Conservation (phyloP, 2,888 invertebrate genomes). For the Metopia argyrocephala region DNA sequence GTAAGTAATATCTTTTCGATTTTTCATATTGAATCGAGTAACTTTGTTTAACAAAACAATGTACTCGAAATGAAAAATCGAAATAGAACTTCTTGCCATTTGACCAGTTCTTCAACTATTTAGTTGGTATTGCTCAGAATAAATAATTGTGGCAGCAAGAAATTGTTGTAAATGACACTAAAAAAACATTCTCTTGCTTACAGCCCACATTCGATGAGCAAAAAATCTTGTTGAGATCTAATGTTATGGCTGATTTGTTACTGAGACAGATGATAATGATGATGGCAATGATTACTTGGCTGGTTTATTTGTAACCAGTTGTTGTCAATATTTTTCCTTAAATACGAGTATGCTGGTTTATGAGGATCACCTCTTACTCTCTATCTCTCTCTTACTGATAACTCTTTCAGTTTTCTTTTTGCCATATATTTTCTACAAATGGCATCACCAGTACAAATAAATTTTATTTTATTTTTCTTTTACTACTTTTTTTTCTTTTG, state of each 20-base stretch:
- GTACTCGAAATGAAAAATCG: too few relatives aligned
- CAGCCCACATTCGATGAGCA: slow-evolving; percentile 3
- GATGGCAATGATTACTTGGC: slow-evolving; percentile 32
- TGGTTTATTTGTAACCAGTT: slow-evolving; percentile 60
- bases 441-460: not conserved
- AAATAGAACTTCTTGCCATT: too few relatives aligned
- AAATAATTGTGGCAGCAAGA: too few relatives aligned
- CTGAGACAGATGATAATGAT: slow-evolving; percentile 32
- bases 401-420: slow-evolving; percentile 18
- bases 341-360: slow-evolving; percentile 27
- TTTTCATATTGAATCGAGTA: too few relatives aligned
- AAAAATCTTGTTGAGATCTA: slow-evolving; percentile 8
- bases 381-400: not conserved
- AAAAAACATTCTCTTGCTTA: too few relatives aligned
- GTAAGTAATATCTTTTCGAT: too few relatives aligned
- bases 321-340: slow-evolving; percentile 49
- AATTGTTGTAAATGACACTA: too few relatives aligned
- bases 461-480: slow-evolving; percentile 13
- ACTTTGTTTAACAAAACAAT: too few relatives aligned
- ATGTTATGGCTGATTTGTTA: slow-evolving; percentile 4
- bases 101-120: too few relatives aligned
- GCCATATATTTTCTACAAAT: slow-evolving; percentile 20
- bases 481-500: not conserved
- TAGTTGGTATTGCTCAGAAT: too few relatives aligned
- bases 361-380: not conserved